Conservation (phyloP, 2,113 vertebrate genomes). For the Salvelinus fontinalis region DNA sequence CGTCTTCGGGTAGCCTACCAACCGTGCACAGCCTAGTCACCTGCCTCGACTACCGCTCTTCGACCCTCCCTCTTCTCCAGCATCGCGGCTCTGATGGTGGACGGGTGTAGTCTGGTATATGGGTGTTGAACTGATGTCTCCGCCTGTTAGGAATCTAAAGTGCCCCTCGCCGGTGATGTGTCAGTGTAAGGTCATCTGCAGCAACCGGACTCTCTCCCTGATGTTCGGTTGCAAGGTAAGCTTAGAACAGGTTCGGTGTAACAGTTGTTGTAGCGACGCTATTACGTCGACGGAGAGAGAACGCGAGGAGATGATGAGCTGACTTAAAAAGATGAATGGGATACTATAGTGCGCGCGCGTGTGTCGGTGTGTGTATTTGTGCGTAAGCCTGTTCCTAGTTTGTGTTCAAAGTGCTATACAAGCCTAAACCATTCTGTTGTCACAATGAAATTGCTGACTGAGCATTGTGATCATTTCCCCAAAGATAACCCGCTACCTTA, state of each 20-base stretch:
- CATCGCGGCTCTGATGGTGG: slow-evolving; percentile 46
- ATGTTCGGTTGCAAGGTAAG: slow-evolving; percentile 86
- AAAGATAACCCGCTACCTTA: background rate
- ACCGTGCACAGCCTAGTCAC: slow-evolving; percentile 16
- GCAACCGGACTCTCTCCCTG: slow-evolving; percentile 81
- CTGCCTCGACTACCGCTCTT: slow-evolving; percentile 3
- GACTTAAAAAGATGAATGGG: background rate
- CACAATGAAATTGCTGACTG: slow-evolving; percentile 3
- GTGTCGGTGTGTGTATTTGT: background rate
- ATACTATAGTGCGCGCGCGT: background rate
- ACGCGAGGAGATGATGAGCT: background rate
- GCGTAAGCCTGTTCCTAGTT: background rate
- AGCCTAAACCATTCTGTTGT: background rate
- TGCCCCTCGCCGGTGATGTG: slow-evolving; percentile 84
- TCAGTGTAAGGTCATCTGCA: slow-evolving; percentile 84
- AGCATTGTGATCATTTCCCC: background rate
- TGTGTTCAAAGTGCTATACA: background rate
- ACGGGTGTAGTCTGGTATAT: slow-evolving; percentile 36
- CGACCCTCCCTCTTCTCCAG: slow-evolving; percentile 32
- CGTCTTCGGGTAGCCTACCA: slow-evolving; percentile 19
- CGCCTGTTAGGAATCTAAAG: slow-evolving; percentile 76
- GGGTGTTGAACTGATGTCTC: slow-evolving; percentile 73
- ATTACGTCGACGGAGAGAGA: background rate
- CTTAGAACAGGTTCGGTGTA: background rate
- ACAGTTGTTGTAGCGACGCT: slow-evolving; percentile 1